Conservation (phyloP, 2,888 invertebrate genomes). For the Artemia sinica region DNA sequence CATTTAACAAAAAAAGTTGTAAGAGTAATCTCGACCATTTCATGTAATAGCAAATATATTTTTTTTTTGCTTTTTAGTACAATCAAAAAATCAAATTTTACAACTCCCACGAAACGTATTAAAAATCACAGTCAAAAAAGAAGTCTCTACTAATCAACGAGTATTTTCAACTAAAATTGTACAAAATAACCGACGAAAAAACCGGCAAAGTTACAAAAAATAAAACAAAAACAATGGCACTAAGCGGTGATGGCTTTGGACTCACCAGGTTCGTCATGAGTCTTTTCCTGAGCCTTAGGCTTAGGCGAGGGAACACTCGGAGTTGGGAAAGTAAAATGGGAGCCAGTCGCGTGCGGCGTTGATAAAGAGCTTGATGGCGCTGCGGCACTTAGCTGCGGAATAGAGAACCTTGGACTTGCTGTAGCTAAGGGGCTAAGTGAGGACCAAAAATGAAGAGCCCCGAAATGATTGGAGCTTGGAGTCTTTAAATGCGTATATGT, state of each 20-base stretch:
- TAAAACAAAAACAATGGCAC: neutral
- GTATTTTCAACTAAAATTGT: no score
- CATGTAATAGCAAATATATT: no score
- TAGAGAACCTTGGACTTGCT: slow-evolving; percentile 23
- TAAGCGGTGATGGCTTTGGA: slow-evolving; percentile 5
- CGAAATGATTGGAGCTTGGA: slow-evolving; percentile 24
- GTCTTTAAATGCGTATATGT: slow-evolving; percentile 25
- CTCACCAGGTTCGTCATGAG: neutral
- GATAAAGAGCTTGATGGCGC: slow-evolving; percentile 11
- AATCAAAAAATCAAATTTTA: no score
- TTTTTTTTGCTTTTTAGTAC: no score
- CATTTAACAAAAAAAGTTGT: no score
- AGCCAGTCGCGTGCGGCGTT: slow-evolving; percentile 19
- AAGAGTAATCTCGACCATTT: no score
- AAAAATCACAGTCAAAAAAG: no score
- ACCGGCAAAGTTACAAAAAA: no score
- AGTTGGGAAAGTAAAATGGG: slow-evolving; percentile 22
- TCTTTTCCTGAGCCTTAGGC: slow-evolving; percentile 10
- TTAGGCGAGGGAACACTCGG: slow-evolving; percentile 19
- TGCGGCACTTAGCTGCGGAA: slow-evolving; percentile 9
- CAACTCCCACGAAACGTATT: no score
- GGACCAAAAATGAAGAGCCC: slow-evolving; percentile 32
- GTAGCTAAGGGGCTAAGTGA: slow-evolving; percentile 28
- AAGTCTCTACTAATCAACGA: no score
- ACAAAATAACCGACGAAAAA: no score